Base-by-base conservation (phyloP, 2,888 invertebrate genomes). In the Caenorhabditis sp. region DNA sequence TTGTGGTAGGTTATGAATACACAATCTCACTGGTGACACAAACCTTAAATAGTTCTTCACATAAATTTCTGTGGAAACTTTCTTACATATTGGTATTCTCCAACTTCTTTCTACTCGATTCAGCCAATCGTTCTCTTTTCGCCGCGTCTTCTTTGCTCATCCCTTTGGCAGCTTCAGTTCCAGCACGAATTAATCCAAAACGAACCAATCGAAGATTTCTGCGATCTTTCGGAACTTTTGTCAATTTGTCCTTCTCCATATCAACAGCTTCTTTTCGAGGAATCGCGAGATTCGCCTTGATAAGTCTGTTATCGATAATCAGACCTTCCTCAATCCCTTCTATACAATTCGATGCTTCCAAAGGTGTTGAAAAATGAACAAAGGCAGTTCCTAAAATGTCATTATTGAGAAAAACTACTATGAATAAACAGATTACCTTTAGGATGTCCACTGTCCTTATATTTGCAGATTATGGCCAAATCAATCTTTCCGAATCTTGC, bases 181-280 rank as follows among this genome's bases (percentile, higher is more conserved):
- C 94, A 2, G 94, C 93, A 83, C 95, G 91, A 62, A 97, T 92
- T 82, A 95, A 93, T 89, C 97, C 96, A 91, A 96, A 96, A 87
- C 95, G 93, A 1, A 95, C 92, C 25, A 99, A 90, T 89, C 94
- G 95, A 61, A 99, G 90, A 90, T 97, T 96, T 76, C 97, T 91
- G 0, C 93, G 93, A 88, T 97, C 97, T 87, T 92, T 93, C 59
- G 91, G 91, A 14, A 76, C 66, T 63, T 80, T 80, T 10, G 66
- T 71, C 21, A 74, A 36, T 27, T 65, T 68, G 20, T 78, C 80
- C 61, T 81, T 77, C 38, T 82, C 82, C 60, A 82, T 69, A 25
- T 80, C 70, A 3, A 49, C 64, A 0, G 86, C 87, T 20, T 84
- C 78, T 53, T 82, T 77, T 57, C 80, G 71, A 3, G 81, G 76